These are phyloP conservation scores for Creontiades dilutus DNA, from an alignment of 2,888 invertebrate species.

Conservation along the genomic window DNA sequence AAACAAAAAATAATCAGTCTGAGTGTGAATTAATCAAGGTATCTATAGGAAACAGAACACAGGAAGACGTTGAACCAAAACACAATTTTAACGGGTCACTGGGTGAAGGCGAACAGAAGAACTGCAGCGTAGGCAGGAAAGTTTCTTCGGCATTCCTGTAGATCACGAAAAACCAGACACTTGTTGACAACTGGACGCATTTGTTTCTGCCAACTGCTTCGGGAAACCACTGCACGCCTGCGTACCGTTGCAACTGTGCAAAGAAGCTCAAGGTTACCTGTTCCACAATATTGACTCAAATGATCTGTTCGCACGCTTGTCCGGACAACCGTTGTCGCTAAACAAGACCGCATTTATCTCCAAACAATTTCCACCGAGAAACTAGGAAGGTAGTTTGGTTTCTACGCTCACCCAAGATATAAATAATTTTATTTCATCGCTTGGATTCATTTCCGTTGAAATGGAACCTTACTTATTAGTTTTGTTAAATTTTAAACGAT, in stretches of 20 bases:
- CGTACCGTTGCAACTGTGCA: not conserved
- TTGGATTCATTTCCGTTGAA: too few species aligned
- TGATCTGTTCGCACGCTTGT: conserved; percentile 19
- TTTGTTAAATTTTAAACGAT: too few species aligned
- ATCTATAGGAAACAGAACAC: too few species aligned
- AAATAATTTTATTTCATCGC: too few species aligned
- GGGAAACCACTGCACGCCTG: conserved; percentile 1
- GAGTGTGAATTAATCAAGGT: too few species aligned
- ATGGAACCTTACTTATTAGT: too few species aligned
- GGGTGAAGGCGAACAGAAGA: not conserved
- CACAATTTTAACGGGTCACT: conserved; percentile 24
- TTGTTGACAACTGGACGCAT: conserved; percentile 10
- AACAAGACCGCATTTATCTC: not conserved
- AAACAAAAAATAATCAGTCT: too few species aligned
- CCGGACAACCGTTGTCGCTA: not conserved
- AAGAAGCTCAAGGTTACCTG: conserved; percentile 50
- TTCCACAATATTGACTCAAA: conserved; percentile 54
- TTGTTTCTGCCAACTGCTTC: conserved; percentile 29
- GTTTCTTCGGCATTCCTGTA: not conserved
- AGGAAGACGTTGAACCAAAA: not conserved
- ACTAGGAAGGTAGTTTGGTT: not conserved
- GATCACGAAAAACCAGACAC: not conserved
- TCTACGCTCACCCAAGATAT: not conserved
- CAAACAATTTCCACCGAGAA: not conserved
- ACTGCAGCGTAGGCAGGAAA: not conserved